Evolutionary conservation across 2,888 invertebrate species (phyloP), one percentile per base, ranked within the genome.

Genomic region (Tuberolachnus salignus): DNA sequence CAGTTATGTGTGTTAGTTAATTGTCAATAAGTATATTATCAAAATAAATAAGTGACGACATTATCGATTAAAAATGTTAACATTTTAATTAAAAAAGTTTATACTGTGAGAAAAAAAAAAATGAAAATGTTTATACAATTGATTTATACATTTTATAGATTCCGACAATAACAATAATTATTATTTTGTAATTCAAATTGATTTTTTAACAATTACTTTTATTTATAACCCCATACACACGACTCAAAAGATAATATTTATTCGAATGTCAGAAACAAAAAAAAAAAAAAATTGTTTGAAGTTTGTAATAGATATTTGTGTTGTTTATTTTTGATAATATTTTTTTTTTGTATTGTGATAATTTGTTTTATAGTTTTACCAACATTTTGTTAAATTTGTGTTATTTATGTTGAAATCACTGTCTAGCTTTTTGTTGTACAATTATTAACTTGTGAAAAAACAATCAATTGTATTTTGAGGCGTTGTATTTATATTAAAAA

Each of bases 131-230:
- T 46, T 64, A 6, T 6, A 44, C 21, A 44, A 11, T 63, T 49
- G 3, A 23, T 64, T 21, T 46, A 49, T 49, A 23, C 16, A 23
- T 1, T 69, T 71, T 72, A 61, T 19, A 19, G 26, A 13, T 51
- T 23, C 9, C 23, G 26, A 59, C 59, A 23, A 55, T 59, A 26
- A 59, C n/a, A 46, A 49, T 16, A 51, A 51, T 51, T 72, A 61
- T 73, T 61, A 61, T 59, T 73, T 63, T n/a, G 59, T 73, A 34
- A 61, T 46, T 34, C 16, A 51, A 53, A 51, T 59, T 42, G n/a
- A 57, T 59, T 59, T 34, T 59, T 49, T 61, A 61, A 61, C 49
- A 49, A 19, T 46, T 55, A 66, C 19, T 67, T 26, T 70, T 59
- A 0, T 46, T 46, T 8, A 59, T 26, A 1, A 59, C 23, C 34